Conservation (phyloP, 2,797 vertebrate species). For the Dermochelys coriacea region DNA sequence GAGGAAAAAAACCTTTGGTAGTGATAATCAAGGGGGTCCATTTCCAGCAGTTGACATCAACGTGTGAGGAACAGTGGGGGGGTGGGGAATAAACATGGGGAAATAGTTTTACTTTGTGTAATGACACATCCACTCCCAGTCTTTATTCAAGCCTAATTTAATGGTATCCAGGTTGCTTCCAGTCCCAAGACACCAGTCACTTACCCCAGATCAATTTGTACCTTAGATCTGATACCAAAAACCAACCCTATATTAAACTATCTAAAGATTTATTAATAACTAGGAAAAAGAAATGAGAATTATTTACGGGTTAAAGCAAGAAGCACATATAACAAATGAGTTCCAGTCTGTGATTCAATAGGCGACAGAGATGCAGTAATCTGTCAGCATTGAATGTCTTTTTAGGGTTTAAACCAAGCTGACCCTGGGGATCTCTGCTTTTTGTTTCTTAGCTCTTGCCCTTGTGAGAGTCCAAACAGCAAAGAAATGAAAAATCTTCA, state of each 20-base stretch:
- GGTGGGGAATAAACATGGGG: too few relatives aligned
- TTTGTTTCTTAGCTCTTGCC: not conserved
- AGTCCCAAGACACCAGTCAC: not conserved
- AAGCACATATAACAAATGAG: not conserved
- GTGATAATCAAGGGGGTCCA: too few relatives aligned
- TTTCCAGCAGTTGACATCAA: too few relatives aligned
- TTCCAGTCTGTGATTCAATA: not conserved
- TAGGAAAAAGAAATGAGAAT: not conserved
- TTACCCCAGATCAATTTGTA: not conserved
- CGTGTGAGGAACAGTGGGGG: too few relatives aligned
- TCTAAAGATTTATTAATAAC: too few relatives aligned
- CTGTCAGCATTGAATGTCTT: not conserved
- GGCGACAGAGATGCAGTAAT: not conserved
- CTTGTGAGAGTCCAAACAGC: not conserved
- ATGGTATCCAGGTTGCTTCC: too few relatives aligned
- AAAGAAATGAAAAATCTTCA: not conserved
- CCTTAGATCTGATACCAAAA: not conserved
- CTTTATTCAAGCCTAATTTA: too few relatives aligned
- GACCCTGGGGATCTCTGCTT: not conserved
- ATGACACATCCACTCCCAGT: too few relatives aligned
- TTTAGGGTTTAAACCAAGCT: not conserved
- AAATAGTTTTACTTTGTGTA: too few relatives aligned
- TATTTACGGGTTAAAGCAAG: not conserved
- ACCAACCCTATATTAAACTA: too few relatives aligned
- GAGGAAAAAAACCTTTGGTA: too few relatives aligned